Evolutionary conservation across 2,113 vertebrate genomes (phyloP), one percentile per base, ranked within the genome.

Genomic region (Ceuthmochares aereus): DNA sequence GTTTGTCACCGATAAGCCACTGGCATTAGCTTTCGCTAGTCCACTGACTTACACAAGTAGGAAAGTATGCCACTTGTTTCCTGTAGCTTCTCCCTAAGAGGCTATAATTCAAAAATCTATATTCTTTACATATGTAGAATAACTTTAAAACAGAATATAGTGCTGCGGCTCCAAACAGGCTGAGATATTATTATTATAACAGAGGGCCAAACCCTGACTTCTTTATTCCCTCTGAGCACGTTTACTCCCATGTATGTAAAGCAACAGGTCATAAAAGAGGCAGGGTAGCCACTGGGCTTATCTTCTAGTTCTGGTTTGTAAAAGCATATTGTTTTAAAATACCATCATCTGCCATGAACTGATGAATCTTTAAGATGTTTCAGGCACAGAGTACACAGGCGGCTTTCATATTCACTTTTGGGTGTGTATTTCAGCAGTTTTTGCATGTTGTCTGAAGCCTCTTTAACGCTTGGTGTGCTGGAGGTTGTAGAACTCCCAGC

Each of bases 391-490:
- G 58, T n/a, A 21, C 32, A 37, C 16, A 17, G 69, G 62, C 10
- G 7, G 60, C 54, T 95, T 90, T 89, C 52, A 25, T 63, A 56
- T 40, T 76, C 29, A 15, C 74, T 87, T 94, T n/a, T 43, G 66
- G 51, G 63, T 74, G 62, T 56, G 72, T 56, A 2, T 84, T 84
- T 84, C 73, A 84, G 83, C 58, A 83, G 69, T 74, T 79, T 37
- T 47, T 62, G 30, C 19, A 2, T 11, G 15, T 52, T 59, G 23
- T 49, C 4, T 78, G 81, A 67, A 89, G 45, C 51, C 34, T 66
- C 84, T 89, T 95, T 94, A 93, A 96, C 91, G 90, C 89, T 26
- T 75, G 76, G 10, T 18, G 13, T 5, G 8, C 90, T 29, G 32
- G 82, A 67, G 51, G 47, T 43, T 42, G n/a, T 14, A 30, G 64